Evolutionary conservation across 1,140 invertebrate genomes (phyloP).

Genomic region (Aphidius ervi): DNA sequence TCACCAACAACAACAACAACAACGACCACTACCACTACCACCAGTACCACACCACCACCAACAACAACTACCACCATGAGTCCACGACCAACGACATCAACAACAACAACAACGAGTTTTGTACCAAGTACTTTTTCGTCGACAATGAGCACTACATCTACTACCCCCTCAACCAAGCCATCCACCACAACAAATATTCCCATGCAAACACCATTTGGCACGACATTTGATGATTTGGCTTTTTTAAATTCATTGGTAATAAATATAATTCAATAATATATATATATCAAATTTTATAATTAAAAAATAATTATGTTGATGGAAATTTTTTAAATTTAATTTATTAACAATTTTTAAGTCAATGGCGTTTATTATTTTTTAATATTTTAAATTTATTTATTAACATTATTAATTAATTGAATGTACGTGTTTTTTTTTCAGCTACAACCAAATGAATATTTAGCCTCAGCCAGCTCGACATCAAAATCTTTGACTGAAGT

Average conservation of each 20-base stretch:
- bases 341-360: too few species aligned
- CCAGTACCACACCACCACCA: conserved; percentile 20
- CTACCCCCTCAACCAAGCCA: conserved; percentile 11
- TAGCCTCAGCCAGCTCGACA: conserved; percentile 27
- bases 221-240: conserved; percentile 44
- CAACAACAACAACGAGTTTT: conserved; percentile 17
- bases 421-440: conserved; percentile 25
- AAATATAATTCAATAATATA: not conserved
- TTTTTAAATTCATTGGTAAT: conserved; percentile 49
- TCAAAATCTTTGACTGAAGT: conserved; percentile 47
- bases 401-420: not conserved
- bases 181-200: conserved; percentile 19
- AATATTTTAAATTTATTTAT: conserved; percentile 2
- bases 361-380: too few species aligned
- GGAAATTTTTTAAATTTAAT: too few species aligned
- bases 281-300: not conserved
- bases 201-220: conserved; percentile 37
- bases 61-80: conserved; percentile 13
- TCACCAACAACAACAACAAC: conserved; percentile 14
- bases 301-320: not conserved
- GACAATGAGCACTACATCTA: conserved; percentile 17
- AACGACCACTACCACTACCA: conserved; percentile 18
- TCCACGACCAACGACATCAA: conserved; percentile 9
- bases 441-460: conserved; percentile 35
- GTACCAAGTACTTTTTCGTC: conserved; percentile 20